Evolutionary conservation across 1,140 invertebrate species (phyloP), one percentile per base, ranked within the genome.

Genomic region (Mizuhopecten yessoensis): DNA sequence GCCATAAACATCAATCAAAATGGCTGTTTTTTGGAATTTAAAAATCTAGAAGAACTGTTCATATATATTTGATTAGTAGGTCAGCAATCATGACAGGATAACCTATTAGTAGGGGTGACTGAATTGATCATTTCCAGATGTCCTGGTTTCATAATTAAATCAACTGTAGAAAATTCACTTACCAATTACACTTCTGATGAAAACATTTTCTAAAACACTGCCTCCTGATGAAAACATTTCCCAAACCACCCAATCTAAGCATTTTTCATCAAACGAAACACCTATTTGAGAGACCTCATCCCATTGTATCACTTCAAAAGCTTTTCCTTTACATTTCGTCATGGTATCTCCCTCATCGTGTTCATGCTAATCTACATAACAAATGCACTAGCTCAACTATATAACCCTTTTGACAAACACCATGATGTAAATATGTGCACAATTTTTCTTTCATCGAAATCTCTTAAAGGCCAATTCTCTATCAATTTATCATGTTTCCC

Each of bases 321-420:
- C 57, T 1, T n/a, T n/a, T n/a, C 23, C 57, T 75, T 75, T n/a
- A 75, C 57, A 75, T 75, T 75, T 75, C 57, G 1, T 75, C 42
- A 75, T 5, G 23, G n/a, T 75, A 75, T 29, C 57, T 75, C 57
- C 17, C 15, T 75, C 23, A 17, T 29, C 23, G 1, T 29, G 29
- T 75, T 29, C 57, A 75, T 75, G 57, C 57, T 75, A 75, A 75
- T 75, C 57, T 75, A 75, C 57, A 75, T 75, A 75, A 75, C 57
- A 75, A 75, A 75, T 75, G 57, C 57, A 75, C 57, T 29, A 0
- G n/a, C 57, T 75, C 23, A 75, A 75, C 57, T 75, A 17, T 75
- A 75, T 75, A n/a, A 75, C 57, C 23, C 57, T 75, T n/a, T 75
- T 75, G 57, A 75, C 57, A 75, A n/a, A 75, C n/a, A 75, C 57